Evolutionary conservation across 35 echinoderm and acorn worm species (phyloP), one percentile per base, ranked within the genome.

Genomic region (Lytechinus variegatus): DNA sequence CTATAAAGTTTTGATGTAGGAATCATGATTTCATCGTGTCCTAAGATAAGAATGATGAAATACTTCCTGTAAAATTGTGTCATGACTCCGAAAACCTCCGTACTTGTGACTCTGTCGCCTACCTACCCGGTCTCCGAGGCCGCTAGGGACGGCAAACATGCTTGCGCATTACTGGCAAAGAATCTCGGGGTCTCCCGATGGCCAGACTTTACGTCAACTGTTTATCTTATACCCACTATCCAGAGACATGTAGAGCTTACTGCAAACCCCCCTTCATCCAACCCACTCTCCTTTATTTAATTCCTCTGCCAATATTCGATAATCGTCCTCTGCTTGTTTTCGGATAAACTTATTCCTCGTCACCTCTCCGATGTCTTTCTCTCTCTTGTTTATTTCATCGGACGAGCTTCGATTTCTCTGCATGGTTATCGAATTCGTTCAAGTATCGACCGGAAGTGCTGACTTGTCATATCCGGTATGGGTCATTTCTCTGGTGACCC

Each of bases 401-500:
- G 16, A 24, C 66, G 19, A 4, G 13, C 16, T 71, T 71, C 21
- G 66, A 19, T 79, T n/a, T 24, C 66, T 79, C 33, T 27, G 66
- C 19, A 24, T 24, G n/a, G 66, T 24, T 79, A 79, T 79, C 66
- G 66, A 24, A 79, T 79, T 79, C 66, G 66, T 79, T 90, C 88
- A 21, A 90, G 88, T 90, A 21, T 3, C 52, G 52, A 44, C 88
- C n/a, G 88, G 88, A 90, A 90, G 88, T 90, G 88, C 29, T 90
- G 88, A 90, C 88, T 52, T 90, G 88, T 54, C 88, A 90, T 90
- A 90, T 90, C 88, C 88, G 88, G 88, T 90, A 51, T 54, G 27
- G 88, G 88, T 33, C 88, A 90, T 90, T 90, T 90, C 88, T 54
- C 88, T 19, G 28, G 88, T 90, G 88, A 90, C 88, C 88, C 88